Evolutionary conservation across 2,888 invertebrate species (phyloP).

Genomic region (Quadroppia sp.): DNA sequence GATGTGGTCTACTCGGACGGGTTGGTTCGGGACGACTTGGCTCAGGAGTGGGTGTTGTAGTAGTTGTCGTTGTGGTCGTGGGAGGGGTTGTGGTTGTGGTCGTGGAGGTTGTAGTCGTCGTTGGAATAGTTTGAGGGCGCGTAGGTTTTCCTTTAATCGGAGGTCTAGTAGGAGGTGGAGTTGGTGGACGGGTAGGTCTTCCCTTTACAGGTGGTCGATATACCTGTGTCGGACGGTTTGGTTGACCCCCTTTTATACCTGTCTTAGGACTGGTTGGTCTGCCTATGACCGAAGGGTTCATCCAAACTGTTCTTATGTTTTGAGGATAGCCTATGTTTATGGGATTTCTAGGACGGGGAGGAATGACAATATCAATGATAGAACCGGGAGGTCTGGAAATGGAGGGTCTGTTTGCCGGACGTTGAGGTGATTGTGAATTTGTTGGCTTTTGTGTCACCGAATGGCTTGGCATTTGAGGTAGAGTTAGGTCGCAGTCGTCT

Average conservation of each 20-base stretch:
- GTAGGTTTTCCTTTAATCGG: slow-evolving; percentile 2
- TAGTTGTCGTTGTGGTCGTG: neutral
- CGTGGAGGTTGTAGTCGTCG: neutral
- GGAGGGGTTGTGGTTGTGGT: neutral
- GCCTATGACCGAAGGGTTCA: neutral
- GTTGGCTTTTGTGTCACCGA: neutral
- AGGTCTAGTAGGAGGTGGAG: neutral
- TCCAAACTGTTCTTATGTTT: too few species aligned
- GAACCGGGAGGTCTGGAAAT: neutral
- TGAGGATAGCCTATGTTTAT: neutral
- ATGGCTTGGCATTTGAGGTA: too few species aligned
- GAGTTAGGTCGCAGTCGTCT: neutral
- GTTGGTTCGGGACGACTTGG: neutral
- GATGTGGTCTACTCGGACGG: neutral
- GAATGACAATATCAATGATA: neutral
- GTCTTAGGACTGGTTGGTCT: neutral
- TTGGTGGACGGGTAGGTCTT: neutral
- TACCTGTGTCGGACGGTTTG: too few species aligned
- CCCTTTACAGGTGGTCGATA: neutral
- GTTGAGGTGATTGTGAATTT: neutral
- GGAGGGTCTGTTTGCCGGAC: neutral
- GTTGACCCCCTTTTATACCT: too few species aligned
- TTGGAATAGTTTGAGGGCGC: neutral
- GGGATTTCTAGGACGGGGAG: neutral
- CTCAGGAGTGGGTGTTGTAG: neutral